Evolutionary conservation across 1,140 invertebrate genomes (phyloP), one percentile per base, ranked within the genome.

Genomic region (Tetramorium parvispinum): DNA sequence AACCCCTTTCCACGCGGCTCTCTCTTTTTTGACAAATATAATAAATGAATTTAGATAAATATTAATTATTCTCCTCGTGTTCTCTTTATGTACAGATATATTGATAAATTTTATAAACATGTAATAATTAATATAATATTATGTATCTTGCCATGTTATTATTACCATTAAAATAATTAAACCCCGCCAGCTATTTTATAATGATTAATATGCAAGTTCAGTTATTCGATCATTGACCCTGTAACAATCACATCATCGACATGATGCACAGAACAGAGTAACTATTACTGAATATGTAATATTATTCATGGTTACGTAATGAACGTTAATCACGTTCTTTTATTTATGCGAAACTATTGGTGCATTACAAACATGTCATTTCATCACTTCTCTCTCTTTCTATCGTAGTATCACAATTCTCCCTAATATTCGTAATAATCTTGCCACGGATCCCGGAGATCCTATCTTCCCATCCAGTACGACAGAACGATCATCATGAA

Each of bases 41-140:
- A 75, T 21, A 59, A 59, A n/a, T 27, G 24, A 46, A 73, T 73
- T n/a, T 32, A 59, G 68, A 83, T 59, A 83, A 83, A 83, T 83
- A 75, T 75, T 73, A 83, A 59, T 53, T 73, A 83, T 46, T 27
- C 32, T 68, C 46, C 40, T 79, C 61, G n/a, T 10, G 32, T 43
- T 66, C 65, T 24, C 16, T 51, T 37, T 11, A 11, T n/a, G 24
- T n/a, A 59, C 18, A 59, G 11, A 46, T 73, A 27, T 3, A 37
- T 21, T 55, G 24, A 59, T 68, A 70, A 53, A 81, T 79, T 79
- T 68, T 53, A 79, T 68, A 68, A 32, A 68, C 27, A 53, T 32
- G 27, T 70, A 70, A 81, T 81, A 70, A 81, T 81, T 81, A 70
- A 81, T 79, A 24, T 79, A 79, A 79, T 78, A 81, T 73, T n/a